A percentile compares a stretch with the other conserved stretches of the same genome.
Evolutionary conservation across 2,888 invertebrate species (phyloP).

Genomic region (Micropterix aruncella): DNA sequence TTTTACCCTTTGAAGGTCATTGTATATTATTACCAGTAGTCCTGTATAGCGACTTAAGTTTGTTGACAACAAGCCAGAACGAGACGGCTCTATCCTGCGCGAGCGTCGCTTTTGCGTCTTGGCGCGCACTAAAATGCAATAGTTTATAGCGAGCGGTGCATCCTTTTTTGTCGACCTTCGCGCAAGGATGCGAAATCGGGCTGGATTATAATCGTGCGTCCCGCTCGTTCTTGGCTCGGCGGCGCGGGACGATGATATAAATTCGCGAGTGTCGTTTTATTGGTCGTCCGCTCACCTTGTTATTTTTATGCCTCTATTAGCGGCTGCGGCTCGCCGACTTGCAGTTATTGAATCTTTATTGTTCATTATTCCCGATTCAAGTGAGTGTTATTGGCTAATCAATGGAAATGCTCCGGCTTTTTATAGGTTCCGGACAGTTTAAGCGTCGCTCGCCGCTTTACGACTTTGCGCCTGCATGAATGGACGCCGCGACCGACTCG

Average conservation of each 20-base stretch:
- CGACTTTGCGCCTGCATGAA: slow-evolving; percentile 13
- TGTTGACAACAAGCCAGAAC: too few relatives aligned
- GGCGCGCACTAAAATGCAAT: too few relatives aligned
- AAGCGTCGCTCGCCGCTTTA: neutral
- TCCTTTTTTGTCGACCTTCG: neutral
- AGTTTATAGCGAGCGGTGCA: too few relatives aligned
- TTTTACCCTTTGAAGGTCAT: too few relatives aligned
- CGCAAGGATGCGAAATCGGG: neutral
- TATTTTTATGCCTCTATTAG: slow-evolving; percentile 13
- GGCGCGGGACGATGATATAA: neutral
- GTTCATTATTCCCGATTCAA: slow-evolving; percentile 11
- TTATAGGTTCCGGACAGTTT: too few relatives aligned
- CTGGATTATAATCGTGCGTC: neutral
- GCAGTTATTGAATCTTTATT: slow-evolving; percentile 13
- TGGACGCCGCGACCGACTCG: slow-evolving; percentile 8
- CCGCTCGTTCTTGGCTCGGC: neutral
- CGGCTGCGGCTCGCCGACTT: slow-evolving; percentile 5
- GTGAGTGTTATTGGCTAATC: slow-evolving; percentile 9
- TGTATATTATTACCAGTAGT: too few relatives aligned
- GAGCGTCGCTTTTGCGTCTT: too few relatives aligned
- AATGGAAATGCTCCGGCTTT: slow-evolving; percentile 4
- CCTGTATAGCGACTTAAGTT: too few relatives aligned
- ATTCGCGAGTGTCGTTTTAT: too few relatives aligned
- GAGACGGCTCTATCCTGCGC: too few relatives aligned
- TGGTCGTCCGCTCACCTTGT: slow-evolving; percentile 5